Conservation (phyloP, 2,797 vertebrate species). For the Gila robusta region DNA sequence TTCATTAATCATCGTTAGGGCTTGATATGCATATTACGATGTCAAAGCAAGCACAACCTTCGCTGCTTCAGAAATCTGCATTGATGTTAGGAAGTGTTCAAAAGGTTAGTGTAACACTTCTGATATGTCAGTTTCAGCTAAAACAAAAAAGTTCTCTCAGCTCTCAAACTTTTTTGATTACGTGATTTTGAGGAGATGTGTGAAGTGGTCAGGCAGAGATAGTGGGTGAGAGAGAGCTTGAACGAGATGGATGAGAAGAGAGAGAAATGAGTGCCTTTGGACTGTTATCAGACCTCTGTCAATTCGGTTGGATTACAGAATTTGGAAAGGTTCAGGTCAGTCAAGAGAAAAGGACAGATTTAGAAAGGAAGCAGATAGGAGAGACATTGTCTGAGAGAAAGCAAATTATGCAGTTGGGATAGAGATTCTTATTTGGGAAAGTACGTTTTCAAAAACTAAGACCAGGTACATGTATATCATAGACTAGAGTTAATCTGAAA, state of each 20-base stretch:
- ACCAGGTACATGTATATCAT: not conserved
- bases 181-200: not conserved
- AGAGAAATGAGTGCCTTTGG: conserved; percentile 29
- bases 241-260: conserved; percentile 19
- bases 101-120: conserved; percentile 14
- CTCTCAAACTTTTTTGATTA: conserved; percentile 22
- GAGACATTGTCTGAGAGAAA: not conserved
- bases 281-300: conserved; percentile 39
- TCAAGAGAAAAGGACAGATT: not conserved
- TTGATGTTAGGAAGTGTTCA: not conserved
- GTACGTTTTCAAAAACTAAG: not conserved
- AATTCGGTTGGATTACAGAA: conserved; percentile 8
- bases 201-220: not conserved
- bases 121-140: not conserved
- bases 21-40: conserved; percentile 64
- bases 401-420: not conserved
- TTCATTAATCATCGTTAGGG: conserved; percentile 68
- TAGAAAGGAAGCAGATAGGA: not conserved
- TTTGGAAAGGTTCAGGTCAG: conserved; percentile 16
- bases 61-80: conserved; percentile 27
- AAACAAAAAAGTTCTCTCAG: conserved; percentile 50
- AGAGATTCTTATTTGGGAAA: not conserved
- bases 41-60: conserved; percentile 25
- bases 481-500: not conserved
- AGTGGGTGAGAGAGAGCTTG: not conserved